phyloP scores from a whole-genome alignment of 2,888 invertebrate genomes.

The Seira musarum region DNA sequence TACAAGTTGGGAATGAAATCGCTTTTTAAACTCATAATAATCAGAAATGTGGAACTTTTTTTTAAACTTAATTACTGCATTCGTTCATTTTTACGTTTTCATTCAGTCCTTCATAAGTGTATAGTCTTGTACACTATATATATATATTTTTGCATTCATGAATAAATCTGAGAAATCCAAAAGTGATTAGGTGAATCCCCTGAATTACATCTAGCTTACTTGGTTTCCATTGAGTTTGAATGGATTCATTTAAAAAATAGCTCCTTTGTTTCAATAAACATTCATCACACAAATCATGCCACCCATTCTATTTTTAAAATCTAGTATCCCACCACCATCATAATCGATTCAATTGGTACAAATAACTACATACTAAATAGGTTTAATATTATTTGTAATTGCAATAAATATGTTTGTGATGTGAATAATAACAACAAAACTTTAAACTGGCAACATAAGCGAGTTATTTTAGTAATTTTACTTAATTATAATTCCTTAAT shows the following conservation, averaged over 20 bases:
- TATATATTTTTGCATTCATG: background rate
- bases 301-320: constrained; percentile 12
- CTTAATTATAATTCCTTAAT: background rate
- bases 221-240: constrained; percentile 25
- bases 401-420: constrained; percentile 31
- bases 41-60: background rate
- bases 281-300: constrained; percentile 38
- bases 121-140: background rate
- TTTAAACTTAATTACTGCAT: background rate
- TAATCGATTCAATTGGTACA: background rate
- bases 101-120: background rate
- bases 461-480: constrained; percentile 12
- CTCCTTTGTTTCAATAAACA: constrained; percentile 30
- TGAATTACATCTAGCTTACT: background rate
- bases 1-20: constrained; percentile 9
- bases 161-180: background rate
- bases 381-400: background rate
- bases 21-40: background rate
- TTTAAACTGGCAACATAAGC: constrained; percentile 53
- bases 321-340: constrained; percentile 41
- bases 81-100: background rate
- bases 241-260: constrained; percentile 57
- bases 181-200: background rate
- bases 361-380: too few species aligned
- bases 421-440: too few species aligned